Percentiles rank a stretch among this genome's conserved stretches.
Conservation (phyloP, 2,113 vertebrate genomes). For the Cyphomyrus discorhynchus region DNA sequence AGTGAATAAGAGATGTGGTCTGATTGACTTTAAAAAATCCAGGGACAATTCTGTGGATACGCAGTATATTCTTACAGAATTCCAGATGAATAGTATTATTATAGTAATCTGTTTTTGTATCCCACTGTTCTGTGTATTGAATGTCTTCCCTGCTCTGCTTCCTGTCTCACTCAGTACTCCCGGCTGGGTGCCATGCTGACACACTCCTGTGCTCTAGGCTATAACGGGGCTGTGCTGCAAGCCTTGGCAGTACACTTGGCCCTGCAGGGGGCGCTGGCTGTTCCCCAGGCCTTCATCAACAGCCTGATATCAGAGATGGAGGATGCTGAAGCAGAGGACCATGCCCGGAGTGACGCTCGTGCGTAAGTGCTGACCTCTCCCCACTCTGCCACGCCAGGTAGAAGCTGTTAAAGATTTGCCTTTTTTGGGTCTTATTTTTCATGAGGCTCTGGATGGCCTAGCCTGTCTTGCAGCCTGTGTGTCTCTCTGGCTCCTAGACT, state of each 20-base stretch:
- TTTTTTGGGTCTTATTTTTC: neutral
- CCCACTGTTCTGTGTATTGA: neutral
- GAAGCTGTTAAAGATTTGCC: neutral
- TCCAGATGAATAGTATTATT: neutral
- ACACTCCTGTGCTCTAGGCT: constrained; percentile 90
- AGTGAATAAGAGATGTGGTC: neutral
- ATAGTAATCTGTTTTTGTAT: neutral
- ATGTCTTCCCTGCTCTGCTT: neutral
- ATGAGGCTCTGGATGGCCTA: too few relatives aligned
- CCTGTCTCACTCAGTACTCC: constrained; percentile 63
- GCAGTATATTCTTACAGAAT: neutral
- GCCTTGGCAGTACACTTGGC: constrained; percentile 88
- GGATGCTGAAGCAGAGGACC: constrained; percentile 75
- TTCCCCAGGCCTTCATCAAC: constrained; percentile 74
- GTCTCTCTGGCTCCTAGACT: constrained; percentile 56
- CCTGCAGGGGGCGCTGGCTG: constrained; percentile 69
- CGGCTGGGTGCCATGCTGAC: constrained; percentile 82
- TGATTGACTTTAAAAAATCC: neutral
- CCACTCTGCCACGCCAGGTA: neutral
- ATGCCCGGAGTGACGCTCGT: constrained; percentile 74
- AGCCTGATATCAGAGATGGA: constrained; percentile 88
- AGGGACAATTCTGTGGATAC: neutral
- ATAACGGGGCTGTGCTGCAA: constrained; percentile 90
- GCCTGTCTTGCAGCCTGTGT: neutral
- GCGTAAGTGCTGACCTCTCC: constrained; percentile 59